Conservation (phyloP, 2,888 invertebrate species). For the Arge pagana region DNA sequence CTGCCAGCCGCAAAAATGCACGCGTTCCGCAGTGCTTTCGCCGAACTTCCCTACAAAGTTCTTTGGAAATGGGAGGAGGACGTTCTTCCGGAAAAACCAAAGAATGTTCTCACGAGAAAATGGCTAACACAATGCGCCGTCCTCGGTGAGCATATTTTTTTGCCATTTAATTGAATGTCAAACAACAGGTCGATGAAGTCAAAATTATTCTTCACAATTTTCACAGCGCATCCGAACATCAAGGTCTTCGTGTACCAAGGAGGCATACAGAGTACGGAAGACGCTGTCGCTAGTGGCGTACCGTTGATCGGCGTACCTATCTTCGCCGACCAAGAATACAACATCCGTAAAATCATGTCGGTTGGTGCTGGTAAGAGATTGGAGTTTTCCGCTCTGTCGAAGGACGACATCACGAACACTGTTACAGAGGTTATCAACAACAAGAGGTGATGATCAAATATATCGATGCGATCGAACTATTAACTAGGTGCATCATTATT, state of each 20-base stretch:
- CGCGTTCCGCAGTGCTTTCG: conserved; percentile 47
- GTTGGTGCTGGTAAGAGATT: conserved; percentile 2
- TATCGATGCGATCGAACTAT: too few relatives aligned
- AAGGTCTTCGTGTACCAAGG: conserved; percentile 17
- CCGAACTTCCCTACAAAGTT: conserved; percentile 52
- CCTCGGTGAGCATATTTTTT: conserved; percentile 40
- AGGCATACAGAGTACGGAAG: conserved; percentile 17
- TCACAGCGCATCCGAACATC: conserved; percentile 18
- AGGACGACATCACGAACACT: conserved; percentile 2
- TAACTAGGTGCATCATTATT: too few relatives aligned
- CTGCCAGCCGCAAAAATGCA: conserved; percentile 46
- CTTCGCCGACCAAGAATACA: conserved; percentile 9
- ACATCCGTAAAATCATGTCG: conserved; percentile 2
- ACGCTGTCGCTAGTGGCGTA: conserved; percentile 1
- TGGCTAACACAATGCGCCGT: conserved; percentile 59
- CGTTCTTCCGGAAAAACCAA: conserved; percentile 48
- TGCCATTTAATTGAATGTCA: too few relatives aligned
- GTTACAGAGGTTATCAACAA: conserved; percentile 4
- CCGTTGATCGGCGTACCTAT: conserved; percentile 13
- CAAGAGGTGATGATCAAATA: conserved; percentile 7
- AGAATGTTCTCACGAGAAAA: conserved; percentile 57
- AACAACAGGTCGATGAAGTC: too few relatives aligned
- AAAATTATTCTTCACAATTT: neutral
- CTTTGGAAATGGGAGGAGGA: conserved; percentile 53
- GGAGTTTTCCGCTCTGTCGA: neutral